Percentiles rank a stretch among this genome's conserved stretches.
Conservation (phyloP, 2,797 vertebrate genomes). For the Centropyge bicolor region DNA sequence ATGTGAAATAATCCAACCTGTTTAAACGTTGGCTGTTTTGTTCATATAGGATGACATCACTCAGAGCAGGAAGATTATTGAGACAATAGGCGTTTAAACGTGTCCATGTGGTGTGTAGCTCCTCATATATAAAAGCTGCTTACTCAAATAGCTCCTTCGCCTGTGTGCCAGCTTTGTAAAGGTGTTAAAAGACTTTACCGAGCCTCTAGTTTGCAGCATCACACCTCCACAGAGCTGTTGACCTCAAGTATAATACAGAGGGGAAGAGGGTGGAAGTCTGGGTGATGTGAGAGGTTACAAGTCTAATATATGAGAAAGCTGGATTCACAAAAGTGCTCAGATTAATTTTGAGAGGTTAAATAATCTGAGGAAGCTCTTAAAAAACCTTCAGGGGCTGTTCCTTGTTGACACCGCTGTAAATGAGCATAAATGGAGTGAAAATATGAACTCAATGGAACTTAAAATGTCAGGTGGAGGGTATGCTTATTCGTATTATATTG, state of each 20-base stretch:
- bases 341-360: conserved; percentile 2
- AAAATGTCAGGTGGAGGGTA: background rate
- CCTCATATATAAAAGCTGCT: background rate
- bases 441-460: no score
- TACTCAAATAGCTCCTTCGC: background rate
- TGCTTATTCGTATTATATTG: background rate
- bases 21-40: no score
- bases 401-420: no score
- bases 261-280: background rate
- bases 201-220: conserved; percentile 15
- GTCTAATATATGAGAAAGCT: conserved; percentile 14
- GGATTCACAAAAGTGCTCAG: background rate
- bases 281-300: conserved; percentile 11
- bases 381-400: background rate
- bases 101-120: background rate
- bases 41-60: background rate
- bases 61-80: background rate
- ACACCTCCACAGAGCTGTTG: conserved; percentile 11
- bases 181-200: conserved; percentile 18
- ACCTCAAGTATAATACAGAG: conserved; percentile 3
- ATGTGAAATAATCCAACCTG: background rate
- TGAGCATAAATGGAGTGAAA: no score
- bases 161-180: background rate
- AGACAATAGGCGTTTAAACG: background rate
- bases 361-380: background rate